Base-by-base conservation (phyloP, 2,113 vertebrate genomes). In the Tetrao urogallus region DNA sequence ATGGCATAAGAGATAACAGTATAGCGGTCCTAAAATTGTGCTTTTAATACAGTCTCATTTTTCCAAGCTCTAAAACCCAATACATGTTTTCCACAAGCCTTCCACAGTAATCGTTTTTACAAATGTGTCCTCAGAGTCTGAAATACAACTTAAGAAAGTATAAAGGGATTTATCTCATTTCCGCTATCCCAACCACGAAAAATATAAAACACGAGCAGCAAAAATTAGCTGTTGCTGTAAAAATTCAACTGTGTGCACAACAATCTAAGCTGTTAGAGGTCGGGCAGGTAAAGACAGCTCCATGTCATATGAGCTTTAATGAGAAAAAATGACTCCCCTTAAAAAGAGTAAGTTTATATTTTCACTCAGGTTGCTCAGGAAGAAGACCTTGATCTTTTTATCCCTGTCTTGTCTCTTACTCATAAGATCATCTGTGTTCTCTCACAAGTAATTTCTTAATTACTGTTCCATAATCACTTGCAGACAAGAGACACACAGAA, bases 401-500 rank as follows among this genome's bases (percentile, higher is more conserved):
- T 57, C 16, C 30, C 57, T 71, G 5, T 65, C 61, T 73, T 42
- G 11, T 60, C 83, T 82, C 86, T 93, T 82, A 90, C 71, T 86
- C 80, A 92, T 66, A 76, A 48, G 48, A 5, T 72, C 63, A 73
- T 48, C 48, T 87, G 57, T 85, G 48, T 83, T 75, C 71, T 92
- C 61, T 13, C 84, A 40, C 21, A 15, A 50, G 58, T 19, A 87
- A 10, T 48, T 82, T 21, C 69, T 78, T 56, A 78, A 36, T 63
- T 72, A 79, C 58, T 82, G 74, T 82, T 47, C 40, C 60, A 82
- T 58, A 76, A 78, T 70, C 8, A 93, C 66, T 89, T 82, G 84
- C 75, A 92, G 80, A 73, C 21, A 75, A 92, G 74, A 43, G 63
- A 89, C 78, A 85, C 74, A 78, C 48, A 78, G 80, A 70, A 93